phyloP scores from a whole-genome alignment of 1,140 invertebrate species.

The Idris sp. region DNA sequence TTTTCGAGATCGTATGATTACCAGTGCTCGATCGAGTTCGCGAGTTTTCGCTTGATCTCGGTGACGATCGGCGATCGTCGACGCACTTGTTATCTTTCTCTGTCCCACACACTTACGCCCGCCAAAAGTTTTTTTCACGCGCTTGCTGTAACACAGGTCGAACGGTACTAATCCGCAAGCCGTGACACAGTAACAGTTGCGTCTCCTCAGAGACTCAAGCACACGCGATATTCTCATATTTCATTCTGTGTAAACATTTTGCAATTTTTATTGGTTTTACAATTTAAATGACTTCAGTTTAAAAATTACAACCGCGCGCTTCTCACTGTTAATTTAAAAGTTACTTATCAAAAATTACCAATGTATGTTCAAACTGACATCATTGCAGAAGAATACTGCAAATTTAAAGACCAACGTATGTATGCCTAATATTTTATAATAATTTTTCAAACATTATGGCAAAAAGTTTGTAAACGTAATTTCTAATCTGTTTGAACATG shows the following conservation, averaged over 20 bases:
- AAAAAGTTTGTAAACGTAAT: too few species aligned
- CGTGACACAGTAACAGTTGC: constrained; percentile 56
- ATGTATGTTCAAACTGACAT: constrained; percentile 57
- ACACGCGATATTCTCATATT: constrained; percentile 30
- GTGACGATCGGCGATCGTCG: constrained; percentile 49
- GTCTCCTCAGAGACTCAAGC: constrained; percentile 20
- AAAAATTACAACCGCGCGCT: constrained; percentile 2
- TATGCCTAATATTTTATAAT: too few species aligned
- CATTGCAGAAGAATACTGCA: constrained; percentile 40
- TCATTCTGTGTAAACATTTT: constrained; percentile 24
- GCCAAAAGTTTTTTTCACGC: constrained; percentile 60
- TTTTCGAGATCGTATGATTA: too few species aligned
- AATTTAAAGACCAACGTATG: constrained; percentile 42
- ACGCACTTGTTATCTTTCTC: constrained; percentile 36
- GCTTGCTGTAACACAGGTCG: constrained; percentile 53
- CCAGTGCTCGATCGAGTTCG: too few species aligned
- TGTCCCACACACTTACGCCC: constrained; percentile 36
- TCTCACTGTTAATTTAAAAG: constrained; percentile 31
- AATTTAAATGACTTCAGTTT: constrained; percentile 6
- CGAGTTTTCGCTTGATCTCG: constrained; percentile 38
- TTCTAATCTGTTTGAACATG: too few species aligned
- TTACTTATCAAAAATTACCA: constrained; percentile 4
- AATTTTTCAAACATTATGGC: too few species aligned
- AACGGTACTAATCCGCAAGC: constrained; percentile 61
- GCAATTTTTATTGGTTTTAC: constrained; percentile 36